phyloP scores from a whole-genome alignment of 2,113 vertebrate genomes.

The Herpetotheres cachinnans region DNA sequence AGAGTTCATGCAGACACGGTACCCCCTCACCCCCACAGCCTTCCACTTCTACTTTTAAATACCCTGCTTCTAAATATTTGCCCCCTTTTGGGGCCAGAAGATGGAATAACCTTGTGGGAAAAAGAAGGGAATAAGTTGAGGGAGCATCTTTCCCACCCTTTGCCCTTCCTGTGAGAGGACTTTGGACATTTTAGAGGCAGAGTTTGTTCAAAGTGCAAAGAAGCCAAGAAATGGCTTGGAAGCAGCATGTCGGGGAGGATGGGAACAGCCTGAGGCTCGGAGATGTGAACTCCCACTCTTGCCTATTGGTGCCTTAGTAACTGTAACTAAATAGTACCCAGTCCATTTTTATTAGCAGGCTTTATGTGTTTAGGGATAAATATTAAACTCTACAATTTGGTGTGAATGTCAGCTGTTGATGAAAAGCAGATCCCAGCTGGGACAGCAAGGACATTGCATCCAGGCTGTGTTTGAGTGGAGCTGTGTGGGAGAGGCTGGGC shows the following conservation, averaged over 20 bases:
- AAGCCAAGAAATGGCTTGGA: background rate
- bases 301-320: background rate
- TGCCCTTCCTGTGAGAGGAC: background rate
- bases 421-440: constrained; percentile 34
- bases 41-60: background rate
- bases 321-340: constrained; percentile 1
- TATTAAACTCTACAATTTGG: background rate
- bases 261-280: background rate
- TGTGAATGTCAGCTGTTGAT: constrained; percentile 14
- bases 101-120: background rate
- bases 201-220: background rate
- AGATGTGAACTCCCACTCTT: background rate
- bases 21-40: background rate
- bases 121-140: background rate
- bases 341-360: background rate
- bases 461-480: background rate
- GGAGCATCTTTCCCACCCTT: background rate
- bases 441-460: constrained; percentile 28
- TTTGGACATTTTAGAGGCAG: background rate
- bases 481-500: background rate
- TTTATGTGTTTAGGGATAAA: constrained; percentile 6
- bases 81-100: background rate
- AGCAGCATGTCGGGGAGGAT: background rate
- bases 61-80: background rate
- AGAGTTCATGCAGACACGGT: background rate